These are phyloP conservation scores for Drosophila ironensis DNA, from an alignment of 1,140 invertebrate species.

Conservation along the genomic window DNA sequence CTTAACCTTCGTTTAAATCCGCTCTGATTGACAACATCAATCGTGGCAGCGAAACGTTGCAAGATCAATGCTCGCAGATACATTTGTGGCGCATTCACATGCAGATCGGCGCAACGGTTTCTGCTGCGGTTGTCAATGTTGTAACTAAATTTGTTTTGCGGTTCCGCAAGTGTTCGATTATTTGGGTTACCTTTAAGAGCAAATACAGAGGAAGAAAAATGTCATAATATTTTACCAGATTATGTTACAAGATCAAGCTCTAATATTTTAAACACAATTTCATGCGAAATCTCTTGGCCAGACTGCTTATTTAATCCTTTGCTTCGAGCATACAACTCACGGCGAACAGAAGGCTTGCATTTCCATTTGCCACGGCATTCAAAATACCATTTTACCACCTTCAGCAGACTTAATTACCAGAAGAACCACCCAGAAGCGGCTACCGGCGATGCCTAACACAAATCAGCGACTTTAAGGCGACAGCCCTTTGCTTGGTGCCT, in stretches of 20 bases:
- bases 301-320: background rate
- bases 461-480: slow-evolving; percentile 76
- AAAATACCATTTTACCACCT: slow-evolving; percentile 59
- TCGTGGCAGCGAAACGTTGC: slow-evolving; percentile 44
- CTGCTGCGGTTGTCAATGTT: slow-evolving; percentile 23
- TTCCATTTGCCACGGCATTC: slow-evolving; percentile 17
- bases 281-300: background rate
- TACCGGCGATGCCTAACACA: slow-evolving; percentile 65
- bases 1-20: slow-evolving; percentile 75
- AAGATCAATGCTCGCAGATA: slow-evolving; percentile 41
- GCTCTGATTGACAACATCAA: slow-evolving; percentile 77
- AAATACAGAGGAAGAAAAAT: background rate
- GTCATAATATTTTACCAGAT: background rate
- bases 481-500: slow-evolving; percentile 41
- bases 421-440: slow-evolving; percentile 62
- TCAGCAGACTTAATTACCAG: slow-evolving; percentile 71
- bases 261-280: background rate
- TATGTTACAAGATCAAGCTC: no score
- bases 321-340: background rate
- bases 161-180: slow-evolving; percentile 15
- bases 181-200: background rate
- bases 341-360: slow-evolving; percentile 4
- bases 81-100: slow-evolving; percentile 2
- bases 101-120: slow-evolving; percentile 27
- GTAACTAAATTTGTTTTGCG: slow-evolving; percentile 45